Base-by-base conservation (phyloP, 2,113 vertebrate genomes). In the Myiozetetes cayanensis region DNA sequence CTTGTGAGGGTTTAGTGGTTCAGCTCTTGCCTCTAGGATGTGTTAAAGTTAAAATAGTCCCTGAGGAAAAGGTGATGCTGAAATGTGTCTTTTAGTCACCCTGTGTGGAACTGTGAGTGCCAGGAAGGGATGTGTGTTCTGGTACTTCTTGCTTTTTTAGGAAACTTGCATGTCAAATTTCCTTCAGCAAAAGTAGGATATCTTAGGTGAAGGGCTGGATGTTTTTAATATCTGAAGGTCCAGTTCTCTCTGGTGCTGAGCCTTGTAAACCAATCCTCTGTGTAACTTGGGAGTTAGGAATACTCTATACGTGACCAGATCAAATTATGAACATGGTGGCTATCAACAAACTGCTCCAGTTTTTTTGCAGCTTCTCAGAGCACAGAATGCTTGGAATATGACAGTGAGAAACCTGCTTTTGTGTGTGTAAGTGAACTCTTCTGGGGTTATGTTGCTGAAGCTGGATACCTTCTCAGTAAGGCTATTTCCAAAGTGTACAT, bases 401-500 rank as follows among this genome's bases (percentile, higher is more conserved):
- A 41, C 10, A 66, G 28, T 33, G 30, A 84, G 39, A 83, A 83
- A 82, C 30, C 41, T 52, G 31, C 39, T 83, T 90, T 85, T 28
- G 10, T 90, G 35, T 74, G 30, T 73, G 12, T 19, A 55, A 90
- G 79, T 83, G 71, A 96, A 82, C n/a, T 62, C 61, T 52, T 73
- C 53, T 30, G 83, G 50, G 55, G 20, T 87, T 93, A n/a, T 58
- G 73, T n/a, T 96, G 78, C 66, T 94, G 71, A 87, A 59, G 58
- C 73, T 1, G 1, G 50, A 46, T 72, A 79, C 73, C 41, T 95
- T 85, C 96, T 93, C 87, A 96, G 79, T 82, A 87, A 93, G 76
- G 50, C 71, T 70, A 39, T 87, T 97, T 96, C 63, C 55, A 79
- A 75, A 68, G 47, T 68, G 87, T 92, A 70, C 83, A 83, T 97